phyloP scores from a whole-genome alignment of 2,113 vertebrate species.

The Anser cygnoides region DNA sequence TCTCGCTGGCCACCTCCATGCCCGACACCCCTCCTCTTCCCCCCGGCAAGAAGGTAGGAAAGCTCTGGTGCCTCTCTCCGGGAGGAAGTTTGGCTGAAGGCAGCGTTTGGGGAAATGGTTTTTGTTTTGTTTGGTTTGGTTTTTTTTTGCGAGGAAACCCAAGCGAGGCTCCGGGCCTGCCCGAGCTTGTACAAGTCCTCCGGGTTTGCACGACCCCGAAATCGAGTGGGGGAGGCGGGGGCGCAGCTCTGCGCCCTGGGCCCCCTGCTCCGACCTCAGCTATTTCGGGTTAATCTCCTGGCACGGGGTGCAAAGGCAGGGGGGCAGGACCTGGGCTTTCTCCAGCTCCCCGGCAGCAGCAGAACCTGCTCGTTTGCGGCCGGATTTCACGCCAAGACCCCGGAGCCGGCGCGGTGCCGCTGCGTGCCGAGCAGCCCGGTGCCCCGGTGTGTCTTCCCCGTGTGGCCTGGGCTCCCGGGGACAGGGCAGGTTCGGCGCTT shows the following conservation, averaged over 20 bases:
- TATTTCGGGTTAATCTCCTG: background rate
- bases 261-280: background rate
- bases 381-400: background rate
- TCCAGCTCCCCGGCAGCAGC: background rate
- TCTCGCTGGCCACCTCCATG: background rate
- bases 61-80: background rate
- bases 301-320: no score
- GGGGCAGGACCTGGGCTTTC: background rate
- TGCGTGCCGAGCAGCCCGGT: background rate
- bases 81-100: background rate
- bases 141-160: background rate
- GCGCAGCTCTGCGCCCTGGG: background rate
- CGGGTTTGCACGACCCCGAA: rapidly evolving
- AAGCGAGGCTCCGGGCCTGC: background rate
- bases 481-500: background rate
- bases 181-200: background rate
- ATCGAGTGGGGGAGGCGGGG: background rate
- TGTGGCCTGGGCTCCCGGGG: background rate
- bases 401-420: rapidly evolving
- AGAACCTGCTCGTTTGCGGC: rapidly evolving
- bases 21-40: background rate
- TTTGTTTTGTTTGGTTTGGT: no score
- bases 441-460: background rate
- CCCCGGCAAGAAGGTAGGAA: background rate
- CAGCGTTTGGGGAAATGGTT: background rate